Evolutionary conservation across 2,888 invertebrate species (phyloP).

Genomic region (Candidula unifasciata): DNA sequence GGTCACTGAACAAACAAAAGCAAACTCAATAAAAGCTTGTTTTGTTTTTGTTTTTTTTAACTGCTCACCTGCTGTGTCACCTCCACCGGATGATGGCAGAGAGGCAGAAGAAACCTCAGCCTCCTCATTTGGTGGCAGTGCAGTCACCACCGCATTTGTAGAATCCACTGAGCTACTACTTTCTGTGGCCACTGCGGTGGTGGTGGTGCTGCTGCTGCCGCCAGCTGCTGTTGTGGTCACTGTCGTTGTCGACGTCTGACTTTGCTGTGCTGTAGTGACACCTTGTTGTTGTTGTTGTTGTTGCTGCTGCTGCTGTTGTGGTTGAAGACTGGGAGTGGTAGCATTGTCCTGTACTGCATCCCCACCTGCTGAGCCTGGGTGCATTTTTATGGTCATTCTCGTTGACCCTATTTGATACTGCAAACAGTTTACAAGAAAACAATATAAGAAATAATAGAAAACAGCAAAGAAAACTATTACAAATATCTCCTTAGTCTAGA

Average conservation of each 20-base stretch:
- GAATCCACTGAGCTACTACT: conserved; percentile 44
- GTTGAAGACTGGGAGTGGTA: conserved; percentile 42
- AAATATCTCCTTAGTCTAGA: too few species aligned
- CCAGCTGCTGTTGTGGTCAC: conserved; percentile 48
- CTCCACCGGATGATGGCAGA: conserved; percentile 27
- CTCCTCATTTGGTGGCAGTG: conserved; percentile 40
- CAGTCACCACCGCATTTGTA: conserved; percentile 28
- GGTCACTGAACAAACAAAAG: not conserved
- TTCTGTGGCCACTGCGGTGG: conserved; percentile 37
- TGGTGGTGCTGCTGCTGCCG: conserved; percentile 27
- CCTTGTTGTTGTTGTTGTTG: conserved; percentile 41
- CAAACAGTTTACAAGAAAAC: not conserved
- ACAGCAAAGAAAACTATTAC: too few species aligned
- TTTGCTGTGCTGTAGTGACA: conserved; percentile 49
- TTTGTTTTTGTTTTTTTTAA: too few species aligned
- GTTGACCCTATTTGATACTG: conserved; percentile 27
- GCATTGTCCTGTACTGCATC: conserved; percentile 73
- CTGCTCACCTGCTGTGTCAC: conserved; percentile 40
- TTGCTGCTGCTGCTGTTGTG: conserved; percentile 46
- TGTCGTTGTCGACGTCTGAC: conserved; percentile 44
- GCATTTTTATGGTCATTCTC: conserved; percentile 77
- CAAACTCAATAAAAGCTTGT: not conserved
- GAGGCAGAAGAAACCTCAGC: conserved; percentile 31
- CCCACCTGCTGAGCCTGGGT: conserved; percentile 75
- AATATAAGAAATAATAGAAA: not conserved